Percentiles rank a stretch among this genome's conserved stretches.
These are phyloP conservation scores for Gallinago jamesoni DNA, from an alignment of 2,113 vertebrate genomes.

Conservation along the genomic window DNA sequence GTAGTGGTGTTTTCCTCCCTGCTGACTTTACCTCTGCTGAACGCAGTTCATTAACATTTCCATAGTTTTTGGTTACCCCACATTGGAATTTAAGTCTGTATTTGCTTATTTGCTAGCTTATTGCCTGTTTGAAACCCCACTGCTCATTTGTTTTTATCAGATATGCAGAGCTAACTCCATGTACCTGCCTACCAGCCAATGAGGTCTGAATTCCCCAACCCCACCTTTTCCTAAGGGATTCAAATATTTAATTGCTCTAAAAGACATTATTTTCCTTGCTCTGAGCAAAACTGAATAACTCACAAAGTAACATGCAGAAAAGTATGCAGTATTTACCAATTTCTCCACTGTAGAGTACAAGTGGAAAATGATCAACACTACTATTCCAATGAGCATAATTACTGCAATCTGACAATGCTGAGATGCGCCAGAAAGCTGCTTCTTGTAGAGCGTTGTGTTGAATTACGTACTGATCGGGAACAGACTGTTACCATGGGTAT, in stretches of 20 bases:
- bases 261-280: neutral
- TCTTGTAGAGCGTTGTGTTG: neutral
- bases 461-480: rapidly evolving
- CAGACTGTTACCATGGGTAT: neutral
- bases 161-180: neutral
- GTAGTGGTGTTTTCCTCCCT: constrained; percentile 52
- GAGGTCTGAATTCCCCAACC: neutral
- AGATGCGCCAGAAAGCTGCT: neutral
- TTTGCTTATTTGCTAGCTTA: constrained; percentile 24
- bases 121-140: neutral
- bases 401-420: neutral
- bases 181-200: neutral
- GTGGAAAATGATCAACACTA: neutral
- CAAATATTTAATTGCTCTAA: neutral
- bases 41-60: constrained; percentile 52
- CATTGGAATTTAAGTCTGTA: constrained; percentile 1
- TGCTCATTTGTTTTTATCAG: neutral
- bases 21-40: constrained; percentile 48
- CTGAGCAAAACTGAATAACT: neutral
- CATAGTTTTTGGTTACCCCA: constrained; percentile 32
- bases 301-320: neutral
- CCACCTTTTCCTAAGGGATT: neutral
- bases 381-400: neutral
- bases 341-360: neutral
- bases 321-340: neutral